phyloP scores from a whole-genome alignment of 2,888 invertebrate genomes.

The Petrophora chlorosata region DNA sequence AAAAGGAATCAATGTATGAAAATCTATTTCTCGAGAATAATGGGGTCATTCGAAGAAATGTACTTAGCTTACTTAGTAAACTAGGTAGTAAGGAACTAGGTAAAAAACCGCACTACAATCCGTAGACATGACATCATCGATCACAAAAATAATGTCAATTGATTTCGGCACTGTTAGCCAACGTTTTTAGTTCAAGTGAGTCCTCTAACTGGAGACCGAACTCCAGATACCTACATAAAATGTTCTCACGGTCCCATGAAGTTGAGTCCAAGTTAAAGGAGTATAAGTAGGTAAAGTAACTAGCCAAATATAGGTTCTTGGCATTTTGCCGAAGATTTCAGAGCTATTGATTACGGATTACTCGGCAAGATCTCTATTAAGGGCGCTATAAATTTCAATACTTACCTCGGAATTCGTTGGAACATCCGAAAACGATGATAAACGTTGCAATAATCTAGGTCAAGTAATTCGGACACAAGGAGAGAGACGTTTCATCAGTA shows the following conservation, averaged over 20 bases:
- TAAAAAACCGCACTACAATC: conserved; percentile 19
- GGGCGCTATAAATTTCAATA: conserved; percentile 9
- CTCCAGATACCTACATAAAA: conserved; percentile 9
- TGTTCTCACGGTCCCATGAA: background rate
- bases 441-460: conserved; percentile 56
- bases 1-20: no score
- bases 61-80: no score
- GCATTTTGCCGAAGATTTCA: conserved; percentile 22
- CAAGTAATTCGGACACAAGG: conserved; percentile 40
- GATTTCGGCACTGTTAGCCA: conserved; percentile 23
- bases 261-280: conserved; percentile 3
- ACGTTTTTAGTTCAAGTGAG: conserved; percentile 21
- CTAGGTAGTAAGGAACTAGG: conserved; percentile 2
- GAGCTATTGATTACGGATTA: conserved; percentile 1
- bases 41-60: no score
- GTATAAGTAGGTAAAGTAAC: no score
- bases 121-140: conserved; percentile 33
- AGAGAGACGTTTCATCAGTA: conserved; percentile 42
- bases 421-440: conserved; percentile 38
- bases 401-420: background rate
- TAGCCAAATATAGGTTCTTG: no score
- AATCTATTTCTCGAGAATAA: no score
- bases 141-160: conserved; percentile 36
- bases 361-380: background rate
- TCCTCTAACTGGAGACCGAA: conserved; percentile 20